These are phyloP conservation scores for Leucopternis melanops DNA, from an alignment of 2,113 vertebrate species.

Conservation along the genomic window DNA sequence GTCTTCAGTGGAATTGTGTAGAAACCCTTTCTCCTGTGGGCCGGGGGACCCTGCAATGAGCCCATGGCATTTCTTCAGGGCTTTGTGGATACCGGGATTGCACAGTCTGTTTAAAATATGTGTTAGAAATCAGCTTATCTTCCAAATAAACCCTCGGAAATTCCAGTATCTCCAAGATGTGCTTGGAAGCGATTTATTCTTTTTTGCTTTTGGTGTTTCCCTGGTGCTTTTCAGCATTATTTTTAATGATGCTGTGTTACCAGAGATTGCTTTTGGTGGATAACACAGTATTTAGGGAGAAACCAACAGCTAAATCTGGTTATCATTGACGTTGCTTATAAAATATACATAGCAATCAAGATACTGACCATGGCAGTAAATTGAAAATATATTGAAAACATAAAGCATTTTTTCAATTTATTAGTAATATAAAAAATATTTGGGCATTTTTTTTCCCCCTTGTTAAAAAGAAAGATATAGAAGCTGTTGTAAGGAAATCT, in stretches of 20 bases:
- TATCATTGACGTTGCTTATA: constrained; percentile 38
- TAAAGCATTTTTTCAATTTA: constrained; percentile 60
- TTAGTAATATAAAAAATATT: not conserved
- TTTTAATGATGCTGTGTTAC: not conserved
- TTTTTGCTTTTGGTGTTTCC: not conserved
- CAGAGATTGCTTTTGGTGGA: constrained; percentile 16
- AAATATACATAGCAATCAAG: constrained; percentile 33
- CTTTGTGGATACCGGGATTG: not conserved
- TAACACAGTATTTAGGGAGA: not conserved
- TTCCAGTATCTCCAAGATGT: not conserved
- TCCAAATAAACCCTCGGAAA: not conserved
- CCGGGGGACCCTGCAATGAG: not conserved
- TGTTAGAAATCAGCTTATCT: constrained; percentile 1
- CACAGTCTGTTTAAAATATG: not conserved
- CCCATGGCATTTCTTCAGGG: not conserved
- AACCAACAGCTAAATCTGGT: constrained; percentile 54
- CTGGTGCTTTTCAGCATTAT: not conserved
- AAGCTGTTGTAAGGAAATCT: not conserved
- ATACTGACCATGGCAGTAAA: constrained; percentile 37
- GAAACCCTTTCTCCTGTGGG: not conserved
- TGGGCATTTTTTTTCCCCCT: not conserved
- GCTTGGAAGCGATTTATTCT: not conserved
- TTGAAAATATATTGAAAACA: constrained; percentile 63
- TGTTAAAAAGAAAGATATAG: not conserved
- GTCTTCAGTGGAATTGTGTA: not conserved